Evolutionary conservation across 2,888 invertebrate species (phyloP).

Genomic region (Chrysodeixis includens): DNA sequence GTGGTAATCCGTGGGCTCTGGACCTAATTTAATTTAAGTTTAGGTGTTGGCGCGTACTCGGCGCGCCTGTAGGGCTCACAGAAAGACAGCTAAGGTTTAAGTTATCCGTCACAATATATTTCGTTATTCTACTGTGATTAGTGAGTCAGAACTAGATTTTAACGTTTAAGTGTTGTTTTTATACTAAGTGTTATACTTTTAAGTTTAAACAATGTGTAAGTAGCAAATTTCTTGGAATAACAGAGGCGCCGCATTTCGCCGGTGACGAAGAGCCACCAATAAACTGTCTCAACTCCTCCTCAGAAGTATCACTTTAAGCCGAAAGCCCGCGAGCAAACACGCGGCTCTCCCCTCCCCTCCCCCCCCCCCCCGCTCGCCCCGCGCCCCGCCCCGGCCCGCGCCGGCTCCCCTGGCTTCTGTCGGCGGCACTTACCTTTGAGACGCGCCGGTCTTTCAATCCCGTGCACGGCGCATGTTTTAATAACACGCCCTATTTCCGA

Average conservation of each 20-base stretch:
- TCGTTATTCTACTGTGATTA: not conserved
- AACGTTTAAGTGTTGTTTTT: too few species aligned
- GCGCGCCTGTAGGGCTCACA: not conserved
- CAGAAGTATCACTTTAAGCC: not conserved
- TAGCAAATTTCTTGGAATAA: not conserved
- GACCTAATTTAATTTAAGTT: not conserved
- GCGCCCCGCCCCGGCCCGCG: not conserved
- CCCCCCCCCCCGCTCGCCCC: not conserved
- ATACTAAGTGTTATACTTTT: too few species aligned
- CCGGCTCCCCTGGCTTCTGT: not conserved
- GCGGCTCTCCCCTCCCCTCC: not conserved
- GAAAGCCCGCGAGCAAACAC: conserved; percentile 16
- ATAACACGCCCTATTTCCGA: conserved; percentile 23
- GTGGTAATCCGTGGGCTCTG: not conserved
- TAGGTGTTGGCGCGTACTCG: not conserved
- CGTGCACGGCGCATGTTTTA: conserved; percentile 27
- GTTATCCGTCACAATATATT: not conserved
- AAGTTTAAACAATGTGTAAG: too few species aligned
- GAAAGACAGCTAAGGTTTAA: not conserved
- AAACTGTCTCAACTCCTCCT: not conserved
- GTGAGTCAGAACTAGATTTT: not conserved
- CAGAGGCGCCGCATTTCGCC: not conserved
- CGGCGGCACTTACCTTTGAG: conserved; percentile 22
- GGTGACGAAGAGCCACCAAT: not conserved
- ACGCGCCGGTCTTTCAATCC: conserved; percentile 23